Conservation (phyloP, 1,140 invertebrate genomes). For the Sweltsa coloradensis region DNA sequence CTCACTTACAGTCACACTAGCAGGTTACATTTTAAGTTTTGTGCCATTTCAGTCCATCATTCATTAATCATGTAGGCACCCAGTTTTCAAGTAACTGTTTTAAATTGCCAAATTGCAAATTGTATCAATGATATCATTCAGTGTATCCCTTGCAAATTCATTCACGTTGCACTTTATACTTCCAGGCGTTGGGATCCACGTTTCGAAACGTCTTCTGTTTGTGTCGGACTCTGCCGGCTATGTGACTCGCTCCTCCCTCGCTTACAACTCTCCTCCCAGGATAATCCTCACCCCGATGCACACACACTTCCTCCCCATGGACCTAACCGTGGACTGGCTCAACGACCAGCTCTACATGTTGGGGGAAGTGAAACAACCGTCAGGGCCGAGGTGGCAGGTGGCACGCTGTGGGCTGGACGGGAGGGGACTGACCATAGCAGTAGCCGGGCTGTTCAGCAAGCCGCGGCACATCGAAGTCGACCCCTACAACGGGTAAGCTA, state of each 20-base stretch:
- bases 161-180: constrained; percentile 10
- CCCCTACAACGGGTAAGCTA: constrained; percentile 72
- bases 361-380: constrained; percentile 41
- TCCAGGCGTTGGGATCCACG: constrained; percentile 63
- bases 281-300: constrained; percentile 42
- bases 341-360: constrained; percentile 70
- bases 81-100: too few species aligned
- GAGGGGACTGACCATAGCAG: constrained; percentile 46
- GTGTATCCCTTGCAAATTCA: too few species aligned
- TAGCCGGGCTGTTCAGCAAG: constrained; percentile 47
- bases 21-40: too few species aligned
- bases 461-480: constrained; percentile 76
- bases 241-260: constrained; percentile 39
- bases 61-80: too few species aligned
- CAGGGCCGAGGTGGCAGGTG: constrained; percentile 30
- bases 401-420: constrained; percentile 60
- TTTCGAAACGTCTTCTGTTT: constrained; percentile 54
- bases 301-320: constrained; percentile 43
- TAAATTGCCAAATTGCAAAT: too few species aligned
- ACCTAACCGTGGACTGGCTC: constrained; percentile 77
- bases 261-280: constrained; percentile 24
- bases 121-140: too few species aligned
- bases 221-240: constrained; percentile 55
- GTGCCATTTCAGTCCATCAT: too few species aligned
- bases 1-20: too few species aligned